Evolutionary conservation across 1,140 invertebrate species (phyloP), one percentile per base, ranked within the genome.

Genomic region (Sitobion miscanthi): DNA sequence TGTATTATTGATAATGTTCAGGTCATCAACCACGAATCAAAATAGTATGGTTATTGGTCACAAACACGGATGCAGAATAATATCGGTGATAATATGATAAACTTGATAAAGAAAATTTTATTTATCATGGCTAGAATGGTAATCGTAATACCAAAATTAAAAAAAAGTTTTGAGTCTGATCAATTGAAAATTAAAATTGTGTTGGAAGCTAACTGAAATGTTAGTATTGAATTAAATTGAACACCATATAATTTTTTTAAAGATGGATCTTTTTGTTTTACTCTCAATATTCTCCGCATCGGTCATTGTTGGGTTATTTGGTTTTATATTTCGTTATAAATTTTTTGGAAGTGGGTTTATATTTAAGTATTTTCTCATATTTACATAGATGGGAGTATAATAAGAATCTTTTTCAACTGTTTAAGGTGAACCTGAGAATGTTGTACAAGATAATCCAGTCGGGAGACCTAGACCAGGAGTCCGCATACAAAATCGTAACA

Each of bases 211-310:
- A 49, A 47, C 20, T 30, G 6, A 49, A 23, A 21, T 23, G 52
- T 54, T 54, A n/a, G 17, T 49, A 17, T 49, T 87, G 47, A 87
- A 23, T 52, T 54, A 89, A 30, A 54, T 54, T 54, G 0, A 25
- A 38, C 38, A 38, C 25, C 35, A 8, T 21, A 52, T 38, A 38
- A 35, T 35, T 14, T 52, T 20, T 38, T 49, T 54, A 47, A 87
- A 35, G 23, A 94, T 94, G 94, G 94, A 94, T 93, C 90, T 94
- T 23, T 93, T 93, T 45, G 87, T 94, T 87, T 86, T 94, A 38
- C 91, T 94, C 5, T 89, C 94, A 3, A 69, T 94, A 69, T 91
- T 93, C 93, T 94, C 94, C n/a, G 94, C 93, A 14, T 82, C 93
- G 14, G 87, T 94, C 35, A 94, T 94, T 38, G 42, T 94, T 77